Percentiles rank a stretch among this genome's conserved stretches.
phyloP scores from a whole-genome alignment of 1,140 invertebrate genomes.

The Armadillidium nasatum region DNA sequence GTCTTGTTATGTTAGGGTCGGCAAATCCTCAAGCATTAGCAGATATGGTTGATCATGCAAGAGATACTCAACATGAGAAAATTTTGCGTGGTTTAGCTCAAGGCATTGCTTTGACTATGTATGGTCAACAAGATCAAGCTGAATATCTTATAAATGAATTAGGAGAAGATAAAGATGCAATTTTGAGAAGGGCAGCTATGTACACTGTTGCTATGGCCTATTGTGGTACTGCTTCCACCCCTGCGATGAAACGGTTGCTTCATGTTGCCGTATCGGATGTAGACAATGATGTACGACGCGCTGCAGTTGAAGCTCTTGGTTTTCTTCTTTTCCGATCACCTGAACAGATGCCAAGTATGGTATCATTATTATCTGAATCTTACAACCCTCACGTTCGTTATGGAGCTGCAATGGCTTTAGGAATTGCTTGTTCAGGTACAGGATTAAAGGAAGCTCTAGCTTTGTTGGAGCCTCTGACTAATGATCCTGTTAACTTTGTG shows the following conservation, averaged over 20 bases:
- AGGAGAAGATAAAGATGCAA: constrained; percentile 58
- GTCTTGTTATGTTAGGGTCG: constrained; percentile 96
- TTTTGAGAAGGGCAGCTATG: constrained; percentile 76
- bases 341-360: constrained; percentile 94
- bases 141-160: constrained; percentile 87
- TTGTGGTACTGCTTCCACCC: constrained; percentile 89
- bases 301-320: constrained; percentile 94
- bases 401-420: constrained; percentile 97
- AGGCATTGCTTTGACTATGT: constrained; percentile 92
- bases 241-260: constrained; percentile 84
- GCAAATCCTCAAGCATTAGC: constrained; percentile 77
- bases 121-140: constrained; percentile 91
- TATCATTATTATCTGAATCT: constrained; percentile 91
- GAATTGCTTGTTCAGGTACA: constrained; percentile 82
- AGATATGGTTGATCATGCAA: constrained; percentile 87
- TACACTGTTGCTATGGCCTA: constrained; percentile 98
- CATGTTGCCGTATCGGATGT: constrained; percentile 98
- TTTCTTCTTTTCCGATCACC: constrained; percentile 92
- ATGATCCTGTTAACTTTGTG: constrained; percentile 98
- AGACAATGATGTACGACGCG: constrained; percentile 95
- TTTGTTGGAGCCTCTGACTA: constrained; percentile 95
- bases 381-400: constrained; percentile 99
- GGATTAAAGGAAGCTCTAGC: constrained; percentile 78
- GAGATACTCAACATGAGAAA: constrained; percentile 97
- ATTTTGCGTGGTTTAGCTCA: constrained; percentile 65